These are phyloP conservation scores for Penelope pileata DNA, from an alignment of 2,113 vertebrate genomes.

Conservation along the genomic window DNA sequence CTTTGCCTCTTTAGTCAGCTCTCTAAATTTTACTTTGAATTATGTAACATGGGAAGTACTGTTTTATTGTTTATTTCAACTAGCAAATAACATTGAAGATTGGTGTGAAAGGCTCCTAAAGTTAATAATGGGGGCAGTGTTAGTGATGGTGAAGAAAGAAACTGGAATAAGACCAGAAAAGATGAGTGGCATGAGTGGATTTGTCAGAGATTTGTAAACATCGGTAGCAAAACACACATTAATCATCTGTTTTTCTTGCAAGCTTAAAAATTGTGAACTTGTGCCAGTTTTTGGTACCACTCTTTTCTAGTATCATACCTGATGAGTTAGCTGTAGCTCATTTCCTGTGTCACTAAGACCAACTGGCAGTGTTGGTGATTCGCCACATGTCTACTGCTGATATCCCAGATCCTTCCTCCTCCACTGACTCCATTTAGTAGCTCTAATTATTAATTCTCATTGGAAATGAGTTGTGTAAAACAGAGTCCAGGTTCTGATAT, in stretches of 20 bases:
- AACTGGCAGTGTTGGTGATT: slow-evolving; percentile 34
- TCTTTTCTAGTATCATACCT: slow-evolving; percentile 14
- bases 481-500: neutral
- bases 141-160: neutral
- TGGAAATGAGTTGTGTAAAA: neutral
- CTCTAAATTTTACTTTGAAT: neutral
- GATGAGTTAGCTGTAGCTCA: slow-evolving; percentile 56
- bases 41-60: neutral
- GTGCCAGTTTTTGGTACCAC: neutral
- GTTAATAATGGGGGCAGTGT: neutral
- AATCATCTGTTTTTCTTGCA: slow-evolving; percentile 43
- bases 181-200: slow-evolving; percentile 8
- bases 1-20: neutral
- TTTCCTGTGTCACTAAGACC: slow-evolving; percentile 50
- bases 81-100: neutral
- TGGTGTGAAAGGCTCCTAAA: neutral
- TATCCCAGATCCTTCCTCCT: neutral
- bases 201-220: slow-evolving; percentile 33
- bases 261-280: neutral
- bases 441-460: neutral
- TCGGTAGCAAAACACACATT: neutral
- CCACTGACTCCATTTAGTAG: neutral
- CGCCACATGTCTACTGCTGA: neutral
- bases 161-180: neutral
- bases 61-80: neutral